These are phyloP conservation scores for Noctua janthe DNA, from an alignment of 2,888 invertebrate genomes.

Conservation along the genomic window DNA sequence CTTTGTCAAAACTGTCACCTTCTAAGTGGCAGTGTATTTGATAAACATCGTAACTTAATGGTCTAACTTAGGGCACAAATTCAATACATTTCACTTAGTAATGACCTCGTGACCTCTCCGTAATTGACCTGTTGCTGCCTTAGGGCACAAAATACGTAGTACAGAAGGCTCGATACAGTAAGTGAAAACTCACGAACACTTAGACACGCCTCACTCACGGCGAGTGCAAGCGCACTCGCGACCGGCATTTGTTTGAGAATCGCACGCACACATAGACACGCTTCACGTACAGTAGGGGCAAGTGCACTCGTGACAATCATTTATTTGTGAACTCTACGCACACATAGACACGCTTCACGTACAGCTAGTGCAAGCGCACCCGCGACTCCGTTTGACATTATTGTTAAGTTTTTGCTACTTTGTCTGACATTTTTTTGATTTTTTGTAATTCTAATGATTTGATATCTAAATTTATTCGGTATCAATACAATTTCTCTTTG, in stretches of 20 bases:
- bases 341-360: background rate
- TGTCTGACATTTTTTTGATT: too few relatives aligned
- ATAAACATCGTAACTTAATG: constrained; percentile 22
- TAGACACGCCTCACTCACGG: background rate
- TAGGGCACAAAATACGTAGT: background rate
- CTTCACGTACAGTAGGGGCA: background rate
- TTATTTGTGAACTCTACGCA: background rate
- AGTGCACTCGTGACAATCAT: background rate
- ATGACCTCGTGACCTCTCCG: constrained; percentile 38
- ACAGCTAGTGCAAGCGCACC: background rate
- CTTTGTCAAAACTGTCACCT: background rate
- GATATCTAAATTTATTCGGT: too few relatives aligned
- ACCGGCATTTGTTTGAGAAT: too few relatives aligned
- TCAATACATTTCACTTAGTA: constrained; percentile 60
- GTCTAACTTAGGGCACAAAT: constrained; percentile 34
- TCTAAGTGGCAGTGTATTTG: background rate
- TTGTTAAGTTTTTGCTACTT: too few relatives aligned
- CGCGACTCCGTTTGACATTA: background rate
- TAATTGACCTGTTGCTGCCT: constrained; percentile 59
- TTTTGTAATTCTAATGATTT: too few relatives aligned
- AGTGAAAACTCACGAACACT: background rate
- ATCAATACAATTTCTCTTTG: too few relatives aligned
- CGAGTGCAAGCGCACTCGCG: background rate
- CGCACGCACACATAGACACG: background rate
- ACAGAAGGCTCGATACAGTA: background rate